phyloP scores from a whole-genome alignment of 1,140 invertebrate genomes.

The Thalassaphorura encarpata region DNA sequence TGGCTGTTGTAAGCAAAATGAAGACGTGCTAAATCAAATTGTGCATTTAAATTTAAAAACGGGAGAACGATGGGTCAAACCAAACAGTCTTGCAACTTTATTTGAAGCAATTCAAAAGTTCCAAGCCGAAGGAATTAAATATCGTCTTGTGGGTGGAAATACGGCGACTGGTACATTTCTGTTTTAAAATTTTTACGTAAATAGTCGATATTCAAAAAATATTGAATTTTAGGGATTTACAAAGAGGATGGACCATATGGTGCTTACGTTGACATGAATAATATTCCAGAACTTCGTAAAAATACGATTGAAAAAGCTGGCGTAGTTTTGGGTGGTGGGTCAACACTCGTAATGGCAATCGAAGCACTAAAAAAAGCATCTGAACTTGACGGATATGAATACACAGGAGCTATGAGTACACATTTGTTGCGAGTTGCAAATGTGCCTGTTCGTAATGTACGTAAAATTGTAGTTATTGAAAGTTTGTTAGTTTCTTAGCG shows the following conservation, averaged over 20 bases:
- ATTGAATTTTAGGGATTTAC: constrained; percentile 24
- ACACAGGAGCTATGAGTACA: constrained; percentile 46
- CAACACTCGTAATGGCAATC: constrained; percentile 54
- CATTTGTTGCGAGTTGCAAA: constrained; percentile 61
- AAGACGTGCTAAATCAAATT: too few relatives aligned
- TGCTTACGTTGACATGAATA: constrained; percentile 14
- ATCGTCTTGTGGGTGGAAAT: constrained; percentile 54
- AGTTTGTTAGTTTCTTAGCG: constrained; percentile 37
- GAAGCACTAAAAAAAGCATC: constrained; percentile 47
- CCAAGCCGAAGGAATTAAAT: constrained; percentile 39
- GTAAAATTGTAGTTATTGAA: constrained; percentile 2
- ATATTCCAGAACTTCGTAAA: constrained; percentile 3
- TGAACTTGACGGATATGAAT: constrained; percentile 36
- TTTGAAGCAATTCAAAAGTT: constrained; percentile 46
- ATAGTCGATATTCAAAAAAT: too few relatives aligned
- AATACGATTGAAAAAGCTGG: neutral
- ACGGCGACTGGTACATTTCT: constrained; percentile 52
- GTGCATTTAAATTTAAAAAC: constrained; percentile 17
- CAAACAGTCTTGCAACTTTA: constrained; percentile 43
- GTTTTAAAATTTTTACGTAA: too few relatives aligned
- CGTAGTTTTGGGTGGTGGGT: constrained; percentile 46
- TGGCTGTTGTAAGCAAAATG: too few relatives aligned
- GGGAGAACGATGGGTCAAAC: constrained; percentile 43
- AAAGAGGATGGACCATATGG: neutral
- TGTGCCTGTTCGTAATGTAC: constrained; percentile 60